Evolutionary conservation across 53 echinoderm and acorn worm genomes (phyloP), one percentile per base, ranked within the genome.

Genomic region (Echinarachnius parma): DNA sequence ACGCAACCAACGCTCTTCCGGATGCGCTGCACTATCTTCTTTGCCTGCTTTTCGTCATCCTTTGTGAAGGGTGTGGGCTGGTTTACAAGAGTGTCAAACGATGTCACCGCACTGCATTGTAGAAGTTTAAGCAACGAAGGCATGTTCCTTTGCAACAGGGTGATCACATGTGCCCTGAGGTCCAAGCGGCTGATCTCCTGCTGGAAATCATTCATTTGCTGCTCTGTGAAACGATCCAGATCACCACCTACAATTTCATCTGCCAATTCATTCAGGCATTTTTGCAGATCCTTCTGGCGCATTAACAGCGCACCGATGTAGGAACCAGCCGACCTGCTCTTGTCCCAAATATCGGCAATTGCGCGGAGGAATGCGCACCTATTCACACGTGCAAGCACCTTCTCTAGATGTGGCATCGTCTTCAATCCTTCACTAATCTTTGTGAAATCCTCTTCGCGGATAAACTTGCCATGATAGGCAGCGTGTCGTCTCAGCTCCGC

Each of bases 171-270:
- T 16, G 10, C 9, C 56, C 11, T 19, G 15, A 72, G 42, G 46
- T 39, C 39, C 3, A 42, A 16, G 1, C 74, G 55, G 28, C 34
- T 32, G 8, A 72, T 26, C 45, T 72, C 74, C 28, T 45, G 24
- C 15, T 72, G 74, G 10, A 72, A 0, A 21, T 72, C 74, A 9
- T 25, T 56, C 37, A 55, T 56, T 57, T 72, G 74, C 24, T 72
- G 74, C 10, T 72, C 74, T 1, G 55, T 72, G 44, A 72, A 72
- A 19, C 34, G 54, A 42, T 72, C 74, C 15, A 72, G 29, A 19
- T 55, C 44, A 13, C 74, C 74, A 3, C 20, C 42, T 2, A 37
- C 2, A 10, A 72, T 28, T 19, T 21, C 74, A 7, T 55, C 24
- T 44, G 36, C 56, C 74, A 72, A 53, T 25, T 56, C 57, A 11